Base-by-base conservation (phyloP, 2,888 invertebrate species). In the Ornithoptera priamus region DNA sequence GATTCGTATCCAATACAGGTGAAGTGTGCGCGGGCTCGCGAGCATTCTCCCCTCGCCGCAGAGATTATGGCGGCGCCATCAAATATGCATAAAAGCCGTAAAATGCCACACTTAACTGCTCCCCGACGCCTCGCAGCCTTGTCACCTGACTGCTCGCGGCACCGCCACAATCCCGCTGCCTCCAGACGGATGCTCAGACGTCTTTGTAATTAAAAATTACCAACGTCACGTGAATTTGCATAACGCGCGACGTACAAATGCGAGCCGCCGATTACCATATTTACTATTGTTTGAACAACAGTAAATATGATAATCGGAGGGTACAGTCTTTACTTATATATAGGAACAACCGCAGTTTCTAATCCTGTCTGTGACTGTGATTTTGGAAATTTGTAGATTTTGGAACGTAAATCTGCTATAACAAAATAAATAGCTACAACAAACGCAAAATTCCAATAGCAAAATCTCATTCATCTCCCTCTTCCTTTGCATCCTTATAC, bases 51-150 rank as follows among this genome's bases (percentile, higher is more conserved):
- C 85, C 84, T 79, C 77, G 78, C 83, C 85, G 85, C 90, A 89
- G 85, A 91, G 92, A 92, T 92, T 92, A 92, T 92, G 90, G 88
- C 85, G 89, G 87, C 80, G 86, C 87, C 91, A 91, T 93, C 89
- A 93, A 93, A 92, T 93, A 93, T 93, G 93, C 93, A 93, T 91
- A 92, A 92, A 92, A 90, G 92, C 90, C 87, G 90, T 92, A 92
- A 92, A 92, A 92, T 92, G 89, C 86, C 89, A 87, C 90, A 91
- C 88, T 92, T 92, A 91, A 93, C 90, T 88, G 90, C 87, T 83
- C 85, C 84, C 85, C 84, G 83, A 77, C 86, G 85, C 83, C 79
- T 74, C 79, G 79, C 81, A 80, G 81, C 83, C 85, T 81, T 86
- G 87, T 86, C 89, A 88, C 88, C 88, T 88, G 89, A 80, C 80